Conservation (phyloP, 2,113 vertebrate genomes). For the Lontra canadensis region DNA sequence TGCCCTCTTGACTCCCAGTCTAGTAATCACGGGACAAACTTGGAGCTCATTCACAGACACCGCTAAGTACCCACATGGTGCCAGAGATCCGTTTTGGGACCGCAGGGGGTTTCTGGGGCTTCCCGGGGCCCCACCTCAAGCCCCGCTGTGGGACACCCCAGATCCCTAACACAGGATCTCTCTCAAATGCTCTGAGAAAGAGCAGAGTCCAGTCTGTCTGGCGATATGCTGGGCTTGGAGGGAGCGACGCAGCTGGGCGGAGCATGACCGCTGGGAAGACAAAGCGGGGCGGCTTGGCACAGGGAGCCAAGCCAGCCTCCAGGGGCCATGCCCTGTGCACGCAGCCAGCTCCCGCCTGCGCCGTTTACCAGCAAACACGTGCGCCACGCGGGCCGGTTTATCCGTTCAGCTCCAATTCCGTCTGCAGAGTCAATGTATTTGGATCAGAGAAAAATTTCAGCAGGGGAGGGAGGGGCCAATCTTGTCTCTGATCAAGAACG, state of each 20-base stretch:
- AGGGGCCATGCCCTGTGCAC: neutral
- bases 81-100: neutral
- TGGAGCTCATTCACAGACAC: neutral
- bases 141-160: neutral
- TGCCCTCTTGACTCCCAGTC: neutral
- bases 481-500: neutral
- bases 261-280: neutral
- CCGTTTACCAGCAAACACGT: neutral
- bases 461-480: neutral
- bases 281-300: neutral
- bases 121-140: neutral
- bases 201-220: neutral
- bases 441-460: neutral
- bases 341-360: neutral
- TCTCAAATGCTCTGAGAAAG: neutral
- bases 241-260: too few species aligned
- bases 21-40: neutral
- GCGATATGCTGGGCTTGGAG: neutral
- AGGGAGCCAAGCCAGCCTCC: neutral
- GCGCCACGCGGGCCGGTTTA: neutral
- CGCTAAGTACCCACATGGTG: neutral
- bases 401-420: neutral
- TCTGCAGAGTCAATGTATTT: neutral
- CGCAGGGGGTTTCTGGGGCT: fast-evolving
- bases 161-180: neutral